phyloP scores from a whole-genome alignment of 2,113 vertebrate species.

The Nothoprocta perdicaria region DNA sequence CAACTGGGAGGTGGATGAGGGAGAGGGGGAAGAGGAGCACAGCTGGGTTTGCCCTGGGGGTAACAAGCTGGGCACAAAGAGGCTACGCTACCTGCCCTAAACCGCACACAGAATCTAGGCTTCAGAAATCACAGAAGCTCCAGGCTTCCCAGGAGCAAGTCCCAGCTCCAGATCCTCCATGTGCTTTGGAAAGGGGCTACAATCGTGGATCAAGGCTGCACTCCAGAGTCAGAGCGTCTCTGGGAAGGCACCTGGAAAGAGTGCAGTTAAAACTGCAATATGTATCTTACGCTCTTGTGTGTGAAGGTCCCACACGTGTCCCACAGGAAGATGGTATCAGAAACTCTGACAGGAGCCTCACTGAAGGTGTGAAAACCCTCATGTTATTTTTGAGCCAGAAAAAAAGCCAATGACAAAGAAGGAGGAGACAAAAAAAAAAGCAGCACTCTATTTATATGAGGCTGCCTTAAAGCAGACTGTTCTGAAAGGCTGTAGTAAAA shows the following conservation, averaged over 20 bases:
- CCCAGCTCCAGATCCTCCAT: not conserved
- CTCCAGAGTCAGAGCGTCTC: not conserved
- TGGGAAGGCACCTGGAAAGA: not conserved
- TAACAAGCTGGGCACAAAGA: not conserved
- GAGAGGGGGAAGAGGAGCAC: not conserved
- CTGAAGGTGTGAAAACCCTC: not conserved
- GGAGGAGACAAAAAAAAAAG: not conserved
- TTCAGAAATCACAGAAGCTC: no score
- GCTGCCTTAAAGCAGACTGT: not conserved
- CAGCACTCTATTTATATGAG: not conserved
- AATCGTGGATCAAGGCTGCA: not conserved
- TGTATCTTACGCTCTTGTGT: not conserved
- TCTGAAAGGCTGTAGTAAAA: conserved; percentile 18
- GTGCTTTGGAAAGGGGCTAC: not conserved
- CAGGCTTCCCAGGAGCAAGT: not conserved
- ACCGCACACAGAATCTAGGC: not conserved
- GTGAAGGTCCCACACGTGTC: not conserved
- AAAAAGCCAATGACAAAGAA: not conserved
- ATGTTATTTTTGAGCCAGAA: not conserved
- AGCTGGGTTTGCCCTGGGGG: not conserved
- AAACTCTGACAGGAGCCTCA: not conserved
- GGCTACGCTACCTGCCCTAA: not conserved
- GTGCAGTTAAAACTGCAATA: not conserved
- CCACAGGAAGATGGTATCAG: not conserved
- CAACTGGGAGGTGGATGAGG: not conserved